Percentiles rank a stretch among this genome's conserved stretches.
Evolutionary conservation across 1,140 invertebrate species (phyloP).

Genomic region (Colletes latitarsis): DNA sequence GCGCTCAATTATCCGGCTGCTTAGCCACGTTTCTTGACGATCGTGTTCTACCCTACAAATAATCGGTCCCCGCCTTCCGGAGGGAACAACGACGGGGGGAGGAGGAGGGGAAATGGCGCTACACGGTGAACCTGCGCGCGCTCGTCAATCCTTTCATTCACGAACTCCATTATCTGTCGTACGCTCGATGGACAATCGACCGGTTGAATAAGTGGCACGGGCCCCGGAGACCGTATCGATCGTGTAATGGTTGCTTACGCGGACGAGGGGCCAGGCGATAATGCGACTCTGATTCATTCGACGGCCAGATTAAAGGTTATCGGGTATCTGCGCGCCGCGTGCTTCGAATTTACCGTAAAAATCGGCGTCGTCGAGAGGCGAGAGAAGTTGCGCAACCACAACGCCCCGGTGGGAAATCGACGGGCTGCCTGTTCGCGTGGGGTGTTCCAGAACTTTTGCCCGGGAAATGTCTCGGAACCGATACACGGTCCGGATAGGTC

Average conservation of each 20-base stretch:
- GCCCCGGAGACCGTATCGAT: slow-evolving; percentile 40
- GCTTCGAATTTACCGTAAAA: not conserved
- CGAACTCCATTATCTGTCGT: slow-evolving; percentile 51
- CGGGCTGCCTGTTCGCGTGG: not conserved
- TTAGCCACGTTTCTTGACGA: slow-evolving; percentile 29
- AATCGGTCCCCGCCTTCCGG: not conserved
- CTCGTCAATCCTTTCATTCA: slow-evolving; percentile 58
- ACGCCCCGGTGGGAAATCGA: not conserved
- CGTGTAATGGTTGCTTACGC: slow-evolving; percentile 42
- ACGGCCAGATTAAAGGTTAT: slow-evolving; percentile 37
- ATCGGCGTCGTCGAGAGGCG: not conserved
- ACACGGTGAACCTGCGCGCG: slow-evolving; percentile 32
- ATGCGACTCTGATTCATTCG: slow-evolving; percentile 53
- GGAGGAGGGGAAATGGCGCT: not conserved
- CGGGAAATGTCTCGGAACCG: not conserved
- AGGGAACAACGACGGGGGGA: too few species aligned
- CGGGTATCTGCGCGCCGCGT: not conserved
- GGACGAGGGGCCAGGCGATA: slow-evolving; percentile 29
- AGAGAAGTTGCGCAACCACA: not conserved
- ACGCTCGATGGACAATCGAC: slow-evolving; percentile 54
- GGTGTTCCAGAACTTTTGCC: not conserved
- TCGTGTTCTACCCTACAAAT: slow-evolving; percentile 26
- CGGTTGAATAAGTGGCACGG: slow-evolving; percentile 21
- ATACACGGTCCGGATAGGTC: not conserved
- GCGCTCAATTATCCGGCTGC: slow-evolving; percentile 44